Evolutionary conservation across 2,888 invertebrate species (phyloP).

Genomic region (Nemotelus nigrinus): DNA sequence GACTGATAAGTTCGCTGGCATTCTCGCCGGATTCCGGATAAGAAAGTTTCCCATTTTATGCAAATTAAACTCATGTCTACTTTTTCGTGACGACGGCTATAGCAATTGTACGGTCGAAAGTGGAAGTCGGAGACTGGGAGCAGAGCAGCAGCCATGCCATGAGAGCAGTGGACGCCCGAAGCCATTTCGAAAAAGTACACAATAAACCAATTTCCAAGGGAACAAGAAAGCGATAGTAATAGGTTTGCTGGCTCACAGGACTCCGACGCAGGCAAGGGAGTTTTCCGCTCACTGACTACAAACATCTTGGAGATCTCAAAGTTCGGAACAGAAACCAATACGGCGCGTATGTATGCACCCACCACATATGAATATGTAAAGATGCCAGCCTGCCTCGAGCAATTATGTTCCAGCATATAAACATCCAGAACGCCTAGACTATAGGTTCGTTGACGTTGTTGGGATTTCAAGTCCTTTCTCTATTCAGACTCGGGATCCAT

Average conservation of each 20-base stretch:
- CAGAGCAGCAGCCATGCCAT: no score
- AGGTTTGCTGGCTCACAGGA: neutral
- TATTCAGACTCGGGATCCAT: neutral
- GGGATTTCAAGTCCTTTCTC: neutral
- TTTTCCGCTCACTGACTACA: neutral
- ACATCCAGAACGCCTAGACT: neutral
- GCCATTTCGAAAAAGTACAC: slow-evolving; percentile 50
- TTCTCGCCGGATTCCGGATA: slow-evolving; percentile 46
- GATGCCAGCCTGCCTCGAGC: slow-evolving; percentile 3
- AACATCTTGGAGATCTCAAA: slow-evolving; percentile 35
- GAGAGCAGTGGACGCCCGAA: slow-evolving; percentile 35
- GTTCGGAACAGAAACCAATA: slow-evolving; percentile 32
- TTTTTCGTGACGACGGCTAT: slow-evolving; percentile 39
- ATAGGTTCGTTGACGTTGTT: neutral
- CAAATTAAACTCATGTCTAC: slow-evolving; percentile 50
- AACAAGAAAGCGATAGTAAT: slow-evolving; percentile 8
- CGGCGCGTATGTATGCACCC: slow-evolving; percentile 13
- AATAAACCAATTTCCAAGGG: slow-evolving; percentile 50
- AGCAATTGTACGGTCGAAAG: neutral
- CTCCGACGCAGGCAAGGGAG: neutral
- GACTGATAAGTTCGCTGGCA: slow-evolving; percentile 45
- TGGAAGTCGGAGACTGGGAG: neutral
- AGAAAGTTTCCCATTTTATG: slow-evolving; percentile 50
- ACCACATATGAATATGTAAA: slow-evolving; percentile 14
- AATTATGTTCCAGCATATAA: slow-evolving; percentile 6